phyloP scores from a whole-genome alignment of 2,888 invertebrate species.

The Seira musarum region DNA sequence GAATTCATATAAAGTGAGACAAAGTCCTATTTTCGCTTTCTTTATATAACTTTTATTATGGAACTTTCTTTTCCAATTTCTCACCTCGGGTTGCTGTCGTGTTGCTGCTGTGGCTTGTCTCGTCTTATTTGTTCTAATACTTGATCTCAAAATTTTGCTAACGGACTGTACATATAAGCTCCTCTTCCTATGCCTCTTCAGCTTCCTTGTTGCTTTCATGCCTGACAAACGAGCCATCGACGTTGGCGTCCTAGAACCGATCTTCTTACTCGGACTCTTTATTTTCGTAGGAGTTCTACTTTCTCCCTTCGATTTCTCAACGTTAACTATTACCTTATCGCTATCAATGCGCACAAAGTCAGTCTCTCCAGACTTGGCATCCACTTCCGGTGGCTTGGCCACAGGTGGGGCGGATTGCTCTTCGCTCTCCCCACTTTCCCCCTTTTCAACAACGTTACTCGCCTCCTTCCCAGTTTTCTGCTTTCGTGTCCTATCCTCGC shows the following conservation, averaged over 20 bases:
- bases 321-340: too few relatives aligned
- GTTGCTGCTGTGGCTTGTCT: conserved; percentile 22
- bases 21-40: too few relatives aligned
- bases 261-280: conserved; percentile 44
- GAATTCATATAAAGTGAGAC: too few relatives aligned
- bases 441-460: neutral
- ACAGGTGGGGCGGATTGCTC: neutral
- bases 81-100: conserved; percentile 38
- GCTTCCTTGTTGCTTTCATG: conserved; percentile 38
- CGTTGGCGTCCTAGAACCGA: conserved; percentile 23
- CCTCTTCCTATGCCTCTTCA: conserved; percentile 50
- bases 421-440: neutral
- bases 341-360: too few relatives aligned
- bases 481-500: conserved; percentile 15
- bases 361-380: neutral
- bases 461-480: neutral
- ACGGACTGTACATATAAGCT: conserved; percentile 31
- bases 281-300: neutral
- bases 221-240: conserved; percentile 50
- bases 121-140: conserved; percentile 47
- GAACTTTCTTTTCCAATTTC: too few relatives aligned
- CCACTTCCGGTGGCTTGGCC: neutral
- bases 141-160: conserved; percentile 38
- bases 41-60: too few relatives aligned
- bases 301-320: neutral